phyloP scores from a whole-genome alignment of 2,888 invertebrate species.

The Liodrosophila aerea region DNA sequence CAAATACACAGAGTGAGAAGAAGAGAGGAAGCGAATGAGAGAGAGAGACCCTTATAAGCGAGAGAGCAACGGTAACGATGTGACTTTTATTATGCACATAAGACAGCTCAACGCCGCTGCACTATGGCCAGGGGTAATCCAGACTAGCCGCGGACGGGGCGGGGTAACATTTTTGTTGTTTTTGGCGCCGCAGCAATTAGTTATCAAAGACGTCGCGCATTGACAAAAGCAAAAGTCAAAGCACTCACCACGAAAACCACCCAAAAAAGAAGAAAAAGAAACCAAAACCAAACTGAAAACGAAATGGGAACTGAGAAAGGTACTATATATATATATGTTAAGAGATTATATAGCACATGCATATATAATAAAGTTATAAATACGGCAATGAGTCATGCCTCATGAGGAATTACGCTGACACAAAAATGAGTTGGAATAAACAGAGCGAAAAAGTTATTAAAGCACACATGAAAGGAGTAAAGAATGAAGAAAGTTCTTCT shows the following conservation, averaged over 20 bases:
- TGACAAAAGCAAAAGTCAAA: conserved; percentile 75
- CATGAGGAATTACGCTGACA: not conserved
- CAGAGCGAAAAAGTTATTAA: too few species aligned
- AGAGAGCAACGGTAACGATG: conserved; percentile 67
- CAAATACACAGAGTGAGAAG: not conserved
- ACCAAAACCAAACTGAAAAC: conserved; percentile 3
- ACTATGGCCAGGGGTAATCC: too few species aligned
- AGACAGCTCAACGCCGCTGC: conserved; percentile 17
- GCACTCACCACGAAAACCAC: conserved; percentile 59
- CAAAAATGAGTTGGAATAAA: too few species aligned
- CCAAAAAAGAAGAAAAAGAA: conserved; percentile 41
- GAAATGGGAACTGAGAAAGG: conserved; percentile 27
- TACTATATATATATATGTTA: conserved; percentile 24
- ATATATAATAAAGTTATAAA: conserved; percentile 12
- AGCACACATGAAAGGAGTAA: too few species aligned
- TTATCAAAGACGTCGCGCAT: conserved; percentile 75
- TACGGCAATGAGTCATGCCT: conserved; percentile 38
- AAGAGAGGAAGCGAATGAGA: not conserved
- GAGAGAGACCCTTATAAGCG: conserved; percentile 55
- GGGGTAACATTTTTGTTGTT: conserved; percentile 46
- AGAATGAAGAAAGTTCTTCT: conserved; percentile 1
- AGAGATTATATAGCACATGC: too few species aligned
- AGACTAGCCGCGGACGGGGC: not conserved
- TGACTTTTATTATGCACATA: conserved; percentile 70
- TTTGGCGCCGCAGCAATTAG: conserved; percentile 76